Evolutionary conservation across 92 coral and sea anemone species (phyloP).

Genomic region (Epizoanthus stellaris): DNA sequence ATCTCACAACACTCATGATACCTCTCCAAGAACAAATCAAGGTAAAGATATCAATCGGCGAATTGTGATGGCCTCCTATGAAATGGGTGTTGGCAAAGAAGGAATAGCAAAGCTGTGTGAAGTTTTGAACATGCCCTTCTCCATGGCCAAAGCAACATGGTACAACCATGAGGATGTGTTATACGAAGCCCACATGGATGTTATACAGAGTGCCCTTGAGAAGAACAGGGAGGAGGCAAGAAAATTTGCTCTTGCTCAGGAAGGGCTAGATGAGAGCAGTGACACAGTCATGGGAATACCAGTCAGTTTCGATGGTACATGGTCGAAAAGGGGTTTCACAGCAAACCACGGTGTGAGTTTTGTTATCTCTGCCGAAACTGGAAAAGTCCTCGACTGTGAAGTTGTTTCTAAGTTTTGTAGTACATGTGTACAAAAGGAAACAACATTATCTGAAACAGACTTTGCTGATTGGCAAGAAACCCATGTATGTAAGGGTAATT

Average conservation of each 20-base stretch:
- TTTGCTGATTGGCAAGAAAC: constrained; percentile 48
- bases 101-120: constrained; percentile 66
- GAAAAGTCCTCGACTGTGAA: constrained; percentile 54
- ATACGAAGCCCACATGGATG: constrained; percentile 35
- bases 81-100: constrained; percentile 57
- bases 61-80: constrained; percentile 42
- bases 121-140: constrained; percentile 53
- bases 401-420: constrained; percentile 49
- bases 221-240: constrained; percentile 40
- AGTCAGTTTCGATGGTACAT: not conserved
- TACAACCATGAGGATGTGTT: not conserved
- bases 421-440: constrained; percentile 41
- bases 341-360: constrained; percentile 59
- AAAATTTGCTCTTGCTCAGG: constrained; percentile 40
- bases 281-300: constrained; percentile 44
- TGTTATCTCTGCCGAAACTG: constrained; percentile 58
- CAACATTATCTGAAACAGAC: constrained; percentile 12
- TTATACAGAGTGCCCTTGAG: constrained; percentile 19
- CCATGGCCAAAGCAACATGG: constrained; percentile 26
- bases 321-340: constrained; percentile 64
- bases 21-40: constrained; percentile 52
- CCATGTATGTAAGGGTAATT: constrained; percentile 48
- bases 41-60: constrained; percentile 59
- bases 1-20: constrained; percentile 38
- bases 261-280: constrained; percentile 28